Conservation (phyloP, 2,113 vertebrate species). For the Plecotus auritus region DNA sequence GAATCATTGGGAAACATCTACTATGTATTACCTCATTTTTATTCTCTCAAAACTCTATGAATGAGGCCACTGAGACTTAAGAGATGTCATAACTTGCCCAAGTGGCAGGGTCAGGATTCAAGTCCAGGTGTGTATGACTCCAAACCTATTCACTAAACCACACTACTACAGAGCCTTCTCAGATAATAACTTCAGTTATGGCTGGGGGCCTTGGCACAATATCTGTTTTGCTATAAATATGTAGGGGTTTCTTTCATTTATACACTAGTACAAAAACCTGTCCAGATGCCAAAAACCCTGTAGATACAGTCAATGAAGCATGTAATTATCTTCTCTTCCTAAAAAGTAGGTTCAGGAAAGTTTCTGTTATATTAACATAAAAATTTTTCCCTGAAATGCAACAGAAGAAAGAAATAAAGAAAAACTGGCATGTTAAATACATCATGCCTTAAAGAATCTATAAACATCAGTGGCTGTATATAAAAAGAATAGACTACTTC, state of each 20-base stretch:
- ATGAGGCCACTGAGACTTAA: neutral
- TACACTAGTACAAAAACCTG: neutral
- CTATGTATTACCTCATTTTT: neutral
- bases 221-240: constrained; percentile 30
- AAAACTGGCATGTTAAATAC: constrained; percentile 52
- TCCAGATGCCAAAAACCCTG: constrained; percentile 22
- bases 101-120: neutral
- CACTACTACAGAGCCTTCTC: neutral
- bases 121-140: neutral
- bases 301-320: constrained; percentile 16
- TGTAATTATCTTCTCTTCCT: constrained; percentile 28
- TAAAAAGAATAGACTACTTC: constrained; percentile 67
- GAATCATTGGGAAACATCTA: neutral
- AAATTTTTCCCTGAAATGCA: constrained; percentile 48
- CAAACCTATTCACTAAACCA: neutral
- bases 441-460: constrained; percentile 51
- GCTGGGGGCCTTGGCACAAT: neutral
- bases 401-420: constrained; percentile 39
- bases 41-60: neutral
- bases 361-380: constrained; percentile 27
- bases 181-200: constrained; percentile 17
- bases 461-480: constrained; percentile 42
- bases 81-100: neutral
- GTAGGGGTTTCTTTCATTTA: neutral
- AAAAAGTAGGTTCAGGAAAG: neutral